These are phyloP conservation scores for Megalopta genalis DNA, from an alignment of 1,140 invertebrate genomes.

Conservation along the genomic window DNA sequence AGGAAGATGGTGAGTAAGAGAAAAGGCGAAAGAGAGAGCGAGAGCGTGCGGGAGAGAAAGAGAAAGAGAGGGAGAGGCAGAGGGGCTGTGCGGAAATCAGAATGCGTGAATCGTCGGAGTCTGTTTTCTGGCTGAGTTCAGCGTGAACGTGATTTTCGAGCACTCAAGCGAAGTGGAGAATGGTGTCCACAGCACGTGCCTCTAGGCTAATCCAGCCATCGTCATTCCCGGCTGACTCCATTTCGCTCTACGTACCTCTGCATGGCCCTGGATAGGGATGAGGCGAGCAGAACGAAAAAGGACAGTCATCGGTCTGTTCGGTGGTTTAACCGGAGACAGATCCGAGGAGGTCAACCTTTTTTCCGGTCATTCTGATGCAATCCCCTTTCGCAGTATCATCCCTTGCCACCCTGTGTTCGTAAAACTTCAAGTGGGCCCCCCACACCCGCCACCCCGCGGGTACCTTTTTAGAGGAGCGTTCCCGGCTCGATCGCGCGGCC, in stretches of 20 bases:
- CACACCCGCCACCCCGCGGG: too few relatives aligned
- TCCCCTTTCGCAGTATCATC: neutral
- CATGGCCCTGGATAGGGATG: constrained; percentile 11
- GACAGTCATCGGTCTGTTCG: constrained; percentile 35
- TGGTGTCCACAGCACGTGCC: constrained; percentile 74
- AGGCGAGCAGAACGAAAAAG: constrained; percentile 2
- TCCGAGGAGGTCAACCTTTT: constrained; percentile 17
- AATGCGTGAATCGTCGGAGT: constrained; percentile 62
- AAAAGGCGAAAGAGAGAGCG: too few relatives aligned
- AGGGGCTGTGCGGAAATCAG: constrained; percentile 41
- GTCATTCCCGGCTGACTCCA: constrained; percentile 66
- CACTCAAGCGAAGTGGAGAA: constrained; percentile 76
- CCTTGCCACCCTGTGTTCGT: neutral
- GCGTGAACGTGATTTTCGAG: constrained; percentile 73
- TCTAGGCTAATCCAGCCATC: constrained; percentile 71
- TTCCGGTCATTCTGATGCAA: constrained; percentile 14
- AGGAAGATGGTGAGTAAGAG: too few relatives aligned
- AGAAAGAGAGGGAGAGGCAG: neutral
- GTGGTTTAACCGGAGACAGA: constrained; percentile 42
- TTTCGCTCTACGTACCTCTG: constrained; percentile 56
- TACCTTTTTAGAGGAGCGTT: neutral
- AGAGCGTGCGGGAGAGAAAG: too few relatives aligned
- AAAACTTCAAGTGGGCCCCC: neutral
- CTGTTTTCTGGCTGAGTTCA: constrained; percentile 70
- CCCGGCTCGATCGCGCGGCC: neutral